Percentiles rank a stretch among this genome's conserved stretches.
Conservation (phyloP, 1,140 invertebrate species). For the Saccostrea glomerata region DNA sequence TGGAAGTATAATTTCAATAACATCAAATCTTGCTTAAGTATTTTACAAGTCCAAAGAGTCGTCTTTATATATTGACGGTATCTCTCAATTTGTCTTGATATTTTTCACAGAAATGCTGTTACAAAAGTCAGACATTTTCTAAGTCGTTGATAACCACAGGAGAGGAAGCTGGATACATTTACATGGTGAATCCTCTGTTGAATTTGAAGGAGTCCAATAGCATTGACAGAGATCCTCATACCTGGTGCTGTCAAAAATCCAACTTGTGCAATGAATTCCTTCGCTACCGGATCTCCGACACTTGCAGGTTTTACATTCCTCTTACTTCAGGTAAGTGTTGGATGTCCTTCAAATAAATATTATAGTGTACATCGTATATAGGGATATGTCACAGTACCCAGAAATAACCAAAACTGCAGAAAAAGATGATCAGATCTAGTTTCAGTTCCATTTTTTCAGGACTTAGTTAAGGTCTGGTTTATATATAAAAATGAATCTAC, state of each 20-base stretch:
- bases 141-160: background rate
- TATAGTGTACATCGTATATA: too few relatives aligned
- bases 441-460: too few relatives aligned
- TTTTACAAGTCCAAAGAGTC: too few relatives aligned
- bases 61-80: background rate
- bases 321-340: background rate
- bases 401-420: too few relatives aligned
- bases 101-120: constrained; percentile 39
- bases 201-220: background rate
- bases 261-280: background rate
- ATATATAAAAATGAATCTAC: too few relatives aligned
- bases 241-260: background rate
- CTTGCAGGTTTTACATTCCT: background rate
- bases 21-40: too few relatives aligned
- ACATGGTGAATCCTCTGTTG: background rate
- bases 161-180: background rate
- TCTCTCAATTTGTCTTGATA: background rate
- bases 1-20: too few relatives aligned
- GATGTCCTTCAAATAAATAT: too few relatives aligned
- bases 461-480: too few relatives aligned
- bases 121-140: background rate
- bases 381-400: too few relatives aligned
- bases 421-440: too few relatives aligned
- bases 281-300: background rate
- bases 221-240: background rate